phyloP scores from a whole-genome alignment of 2,888 invertebrate species.

The Sesia bembeciformis region DNA sequence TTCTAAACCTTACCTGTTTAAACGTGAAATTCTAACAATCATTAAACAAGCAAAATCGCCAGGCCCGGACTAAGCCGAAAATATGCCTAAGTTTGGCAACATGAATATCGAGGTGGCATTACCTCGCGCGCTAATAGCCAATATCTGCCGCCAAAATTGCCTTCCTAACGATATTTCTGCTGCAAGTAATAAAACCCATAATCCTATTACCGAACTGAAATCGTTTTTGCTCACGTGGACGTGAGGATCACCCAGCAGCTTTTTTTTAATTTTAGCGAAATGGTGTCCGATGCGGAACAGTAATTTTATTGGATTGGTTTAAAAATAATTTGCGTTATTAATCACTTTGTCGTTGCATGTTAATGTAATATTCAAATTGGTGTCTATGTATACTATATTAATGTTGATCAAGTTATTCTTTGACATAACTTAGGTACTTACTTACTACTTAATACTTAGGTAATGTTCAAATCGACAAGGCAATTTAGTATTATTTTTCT shows the following conservation, averaged over 20 bases:
- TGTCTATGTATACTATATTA: too few relatives aligned
- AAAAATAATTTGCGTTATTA: too few relatives aligned
- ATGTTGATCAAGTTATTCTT: too few relatives aligned
- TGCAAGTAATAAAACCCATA: conserved; percentile 66
- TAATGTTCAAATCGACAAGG: too few relatives aligned
- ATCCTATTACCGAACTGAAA: conserved; percentile 54
- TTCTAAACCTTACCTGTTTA: too few relatives aligned
- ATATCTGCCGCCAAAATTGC: conserved; percentile 70
- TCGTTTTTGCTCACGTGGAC: conserved; percentile 42
- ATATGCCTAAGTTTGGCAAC: conserved; percentile 23
- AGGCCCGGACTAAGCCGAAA: conserved; percentile 2
- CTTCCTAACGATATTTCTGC: conserved; percentile 69
- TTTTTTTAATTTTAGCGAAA: not conserved
- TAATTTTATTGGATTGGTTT: too few relatives aligned
- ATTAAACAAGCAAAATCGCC: not conserved
- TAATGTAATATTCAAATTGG: too few relatives aligned
- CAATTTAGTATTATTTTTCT: too few relatives aligned
- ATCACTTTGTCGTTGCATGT: too few relatives aligned
- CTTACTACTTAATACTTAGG: too few relatives aligned
- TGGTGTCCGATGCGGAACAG: not conserved
- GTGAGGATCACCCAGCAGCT: conserved; percentile 22
- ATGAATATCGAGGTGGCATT: conserved; percentile 63
- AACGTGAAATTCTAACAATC: too few relatives aligned
- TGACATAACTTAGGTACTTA: too few relatives aligned
- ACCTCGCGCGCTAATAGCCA: conserved; percentile 65